Conservation (phyloP, 2,113 vertebrate species). For the Neolamprologus sp. region DNA sequence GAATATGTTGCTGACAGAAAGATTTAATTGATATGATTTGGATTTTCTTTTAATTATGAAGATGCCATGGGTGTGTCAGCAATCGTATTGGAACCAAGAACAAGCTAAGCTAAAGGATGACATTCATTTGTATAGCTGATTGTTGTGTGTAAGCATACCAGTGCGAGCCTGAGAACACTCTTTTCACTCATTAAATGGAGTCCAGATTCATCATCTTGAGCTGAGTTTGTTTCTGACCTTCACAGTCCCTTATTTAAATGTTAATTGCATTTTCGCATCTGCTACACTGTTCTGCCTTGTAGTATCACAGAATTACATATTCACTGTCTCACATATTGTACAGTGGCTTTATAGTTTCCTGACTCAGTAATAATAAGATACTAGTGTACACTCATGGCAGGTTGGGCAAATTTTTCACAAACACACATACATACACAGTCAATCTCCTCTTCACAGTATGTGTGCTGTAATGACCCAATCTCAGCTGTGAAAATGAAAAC, state of each 20-base stretch:
- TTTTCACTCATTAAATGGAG: not conserved
- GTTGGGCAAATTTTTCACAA: not conserved
- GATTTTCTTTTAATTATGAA: not conserved
- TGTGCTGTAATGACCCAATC: not conserved
- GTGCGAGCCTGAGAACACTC: not conserved
- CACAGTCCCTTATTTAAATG: conserved; percentile 29
- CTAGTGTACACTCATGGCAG: not conserved
- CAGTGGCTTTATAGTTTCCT: not conserved
- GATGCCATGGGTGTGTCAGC: not conserved
- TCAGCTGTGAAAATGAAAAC: not conserved
- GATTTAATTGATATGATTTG: not conserved
- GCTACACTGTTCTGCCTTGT: not conserved
- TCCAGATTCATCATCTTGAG: not conserved
- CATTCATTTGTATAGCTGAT: not conserved
- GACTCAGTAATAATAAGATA: not conserved
- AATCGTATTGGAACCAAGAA: not conserved
- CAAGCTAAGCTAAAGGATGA: not conserved
- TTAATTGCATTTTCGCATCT: conserved; percentile 49
- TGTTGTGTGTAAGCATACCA: not conserved
- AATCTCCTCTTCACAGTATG: not conserved
- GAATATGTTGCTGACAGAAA: not conserved
- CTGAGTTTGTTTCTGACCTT: conserved; percentile 26
- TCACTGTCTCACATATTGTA: not conserved
- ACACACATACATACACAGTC: not conserved
- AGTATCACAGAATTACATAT: not conserved